Evolutionary conservation across 1,140 invertebrate species (phyloP), one percentile per base, ranked within the genome.

Genomic region (Cyrtorhinus lividipennis): DNA sequence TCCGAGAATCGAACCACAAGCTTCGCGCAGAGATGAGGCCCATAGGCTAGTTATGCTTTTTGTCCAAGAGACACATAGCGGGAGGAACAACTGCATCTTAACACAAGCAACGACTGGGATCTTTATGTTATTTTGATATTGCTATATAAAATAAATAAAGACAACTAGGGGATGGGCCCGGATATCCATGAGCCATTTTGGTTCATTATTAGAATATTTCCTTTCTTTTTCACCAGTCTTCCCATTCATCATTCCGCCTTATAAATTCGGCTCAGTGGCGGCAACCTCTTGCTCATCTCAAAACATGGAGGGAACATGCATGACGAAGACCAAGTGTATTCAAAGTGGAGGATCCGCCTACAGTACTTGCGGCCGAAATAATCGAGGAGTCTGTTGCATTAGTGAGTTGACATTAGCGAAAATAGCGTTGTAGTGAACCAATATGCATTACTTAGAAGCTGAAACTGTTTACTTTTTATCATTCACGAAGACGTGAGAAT

Each of bases 371-470:
- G 30, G 30, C 5, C 85, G 85, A 5, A 81, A 80, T 44, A 80
- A 79, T 26, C 77, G 80, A 63, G 82, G 81, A 1, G 79, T 84
- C 61, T 91, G 88, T 71, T 91, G 89, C 69, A 78, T 88, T 61
- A 82, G 88, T 91, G 74, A 83, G 82, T 81, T 5, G 10, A 45
- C 24, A 8, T 18, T 61, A 3, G 10, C 2, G 18, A 15, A 12
- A 13, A 26, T 24, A 8, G 58, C 8, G 18, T 24, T 18, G 26
- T 20, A 18, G 3, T 10, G 15, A 8, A 48, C 2, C 2, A 18
- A 45, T 13, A 38, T n/a, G 24, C 5, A 5, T 20, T 44, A 3
- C 24, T 18, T 8, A 45, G 5, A 30, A 13, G n/a, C 2, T 18
- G 24, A 10, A 23, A 24, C 53, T 15, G 53, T 62, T 13, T 22